Evolutionary conservation across 1,140 invertebrate species (phyloP).

Genomic region (Euwallacea similis): DNA sequence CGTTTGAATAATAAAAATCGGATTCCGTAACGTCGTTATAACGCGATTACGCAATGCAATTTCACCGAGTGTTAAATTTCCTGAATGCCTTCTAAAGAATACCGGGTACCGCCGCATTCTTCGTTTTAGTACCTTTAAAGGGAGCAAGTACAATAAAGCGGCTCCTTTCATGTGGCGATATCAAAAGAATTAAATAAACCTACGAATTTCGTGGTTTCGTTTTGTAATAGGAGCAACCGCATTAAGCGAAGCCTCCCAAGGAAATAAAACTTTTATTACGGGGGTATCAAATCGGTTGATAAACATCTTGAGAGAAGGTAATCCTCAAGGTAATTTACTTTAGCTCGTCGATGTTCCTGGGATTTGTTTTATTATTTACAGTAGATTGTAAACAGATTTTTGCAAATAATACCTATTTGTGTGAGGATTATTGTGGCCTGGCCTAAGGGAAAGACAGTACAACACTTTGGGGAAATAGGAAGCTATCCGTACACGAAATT

Average conservation of each 20-base stretch:
- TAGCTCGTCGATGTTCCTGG: no score
- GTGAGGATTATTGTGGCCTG: no score
- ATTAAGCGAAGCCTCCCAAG: slow-evolving; percentile 7
- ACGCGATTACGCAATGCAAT: background rate
- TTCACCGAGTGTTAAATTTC: slow-evolving; percentile 12
- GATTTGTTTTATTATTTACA: no score
- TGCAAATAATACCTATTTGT: no score
- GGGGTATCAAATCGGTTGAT: slow-evolving; percentile 16
- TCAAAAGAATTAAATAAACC: slow-evolving; percentile 24
- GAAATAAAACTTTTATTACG: slow-evolving; percentile 24
- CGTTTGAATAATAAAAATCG: background rate
- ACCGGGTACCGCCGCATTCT: slow-evolving; percentile 8
- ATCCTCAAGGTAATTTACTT: no score
- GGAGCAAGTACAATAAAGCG: slow-evolving; percentile 18
- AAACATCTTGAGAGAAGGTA: slow-evolving; percentile 9
- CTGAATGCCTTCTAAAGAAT: background rate
- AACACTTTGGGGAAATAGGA: no score
- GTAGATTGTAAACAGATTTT: no score
- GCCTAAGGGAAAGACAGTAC: no score
- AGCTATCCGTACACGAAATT: no score
- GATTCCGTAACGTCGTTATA: no score
- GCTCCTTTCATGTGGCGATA: slow-evolving; percentile 18
- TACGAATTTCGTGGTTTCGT: slow-evolving; percentile 18
- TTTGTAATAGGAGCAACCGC: slow-evolving; percentile 20
- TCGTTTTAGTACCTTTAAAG: slow-evolving; percentile 5